Conservation (phyloP, 1,140 invertebrate species). For the Macrosteles quadrilineatus region DNA sequence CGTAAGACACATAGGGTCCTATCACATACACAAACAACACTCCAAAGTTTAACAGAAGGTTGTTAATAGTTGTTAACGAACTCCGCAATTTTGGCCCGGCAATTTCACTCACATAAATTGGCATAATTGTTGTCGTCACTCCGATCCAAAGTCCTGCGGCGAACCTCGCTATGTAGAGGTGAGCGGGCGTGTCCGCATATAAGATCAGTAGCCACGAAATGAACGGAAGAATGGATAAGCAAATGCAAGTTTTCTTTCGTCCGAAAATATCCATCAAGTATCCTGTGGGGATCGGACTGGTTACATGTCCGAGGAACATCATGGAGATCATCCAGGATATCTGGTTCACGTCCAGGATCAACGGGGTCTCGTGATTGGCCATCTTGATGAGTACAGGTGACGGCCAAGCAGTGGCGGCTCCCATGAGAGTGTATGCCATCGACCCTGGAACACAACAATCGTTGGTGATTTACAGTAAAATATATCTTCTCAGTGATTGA, state of each 20-base stretch:
- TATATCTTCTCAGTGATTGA: not conserved
- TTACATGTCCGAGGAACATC: slow-evolving; percentile 11
- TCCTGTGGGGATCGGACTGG: slow-evolving; percentile 18
- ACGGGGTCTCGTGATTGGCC: not conserved
- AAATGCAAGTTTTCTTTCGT: slow-evolving; percentile 66
- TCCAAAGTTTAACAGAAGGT: slow-evolving; percentile 76
- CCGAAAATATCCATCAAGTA: slow-evolving; percentile 71
- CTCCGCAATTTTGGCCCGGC: slow-evolving; percentile 47
- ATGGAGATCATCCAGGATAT: slow-evolving; percentile 27
- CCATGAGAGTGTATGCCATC: not conserved
- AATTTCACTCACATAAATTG: slow-evolving; percentile 87
- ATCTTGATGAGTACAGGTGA: slow-evolving; percentile 10
- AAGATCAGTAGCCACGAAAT: slow-evolving; percentile 57
- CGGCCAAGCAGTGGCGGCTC: slow-evolving; percentile 12
- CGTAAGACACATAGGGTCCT: slow-evolving; percentile 72
- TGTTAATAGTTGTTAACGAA: slow-evolving; percentile 70
- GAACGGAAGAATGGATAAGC: slow-evolving; percentile 58
- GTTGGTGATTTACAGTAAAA: not conserved
- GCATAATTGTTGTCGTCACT: slow-evolving; percentile 71
- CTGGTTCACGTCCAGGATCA: not conserved
- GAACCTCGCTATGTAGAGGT: slow-evolving; percentile 37
- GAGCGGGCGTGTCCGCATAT: not conserved
- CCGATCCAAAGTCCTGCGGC: slow-evolving; percentile 66
- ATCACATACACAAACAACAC: slow-evolving; percentile 70
- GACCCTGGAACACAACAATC: not conserved